Conservation (phyloP, 2,888 invertebrate genomes). For the Isoperla grammatica region DNA sequence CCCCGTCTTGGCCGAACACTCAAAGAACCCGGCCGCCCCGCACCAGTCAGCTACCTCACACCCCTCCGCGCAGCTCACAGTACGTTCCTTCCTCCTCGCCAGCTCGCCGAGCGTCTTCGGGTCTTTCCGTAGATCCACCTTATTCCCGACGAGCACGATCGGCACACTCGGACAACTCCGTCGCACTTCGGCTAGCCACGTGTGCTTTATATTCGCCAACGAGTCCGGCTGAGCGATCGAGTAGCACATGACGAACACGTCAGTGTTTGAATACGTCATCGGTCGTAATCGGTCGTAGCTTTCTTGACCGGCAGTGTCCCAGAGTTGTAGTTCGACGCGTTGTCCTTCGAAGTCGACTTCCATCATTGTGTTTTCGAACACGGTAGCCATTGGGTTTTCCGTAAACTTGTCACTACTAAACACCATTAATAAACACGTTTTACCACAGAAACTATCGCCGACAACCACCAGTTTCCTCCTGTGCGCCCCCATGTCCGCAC, state of each 20-base stretch:
- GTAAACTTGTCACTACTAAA: not conserved
- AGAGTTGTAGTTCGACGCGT: not conserved
- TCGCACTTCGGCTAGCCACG: not conserved
- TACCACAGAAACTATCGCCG: conserved; percentile 6
- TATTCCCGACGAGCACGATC: conserved; percentile 3
- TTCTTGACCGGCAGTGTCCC: conserved; percentile 11
- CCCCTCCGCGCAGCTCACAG: not conserved
- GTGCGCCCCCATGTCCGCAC: not conserved
- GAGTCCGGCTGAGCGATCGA: not conserved
- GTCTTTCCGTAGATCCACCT: not conserved
- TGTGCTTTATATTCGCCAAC: not conserved
- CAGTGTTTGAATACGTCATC: not conserved
- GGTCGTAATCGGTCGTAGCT: conserved; percentile 4
- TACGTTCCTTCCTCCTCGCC: too few species aligned
- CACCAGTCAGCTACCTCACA: not conserved
- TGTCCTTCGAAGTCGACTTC: not conserved
- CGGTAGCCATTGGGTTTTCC: not conserved
- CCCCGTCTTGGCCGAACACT: conserved; percentile 2
- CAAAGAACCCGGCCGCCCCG: not conserved
- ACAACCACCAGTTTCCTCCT: not conserved
- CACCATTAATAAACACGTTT: conserved; percentile 4
- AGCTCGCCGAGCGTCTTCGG: too few species aligned
- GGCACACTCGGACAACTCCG: not conserved
- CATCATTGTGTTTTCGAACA: conserved; percentile 4
- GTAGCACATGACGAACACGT: conserved; percentile 5